Base-by-base conservation (phyloP, 2,113 vertebrate species). In the Gracilinanus agilis region DNA sequence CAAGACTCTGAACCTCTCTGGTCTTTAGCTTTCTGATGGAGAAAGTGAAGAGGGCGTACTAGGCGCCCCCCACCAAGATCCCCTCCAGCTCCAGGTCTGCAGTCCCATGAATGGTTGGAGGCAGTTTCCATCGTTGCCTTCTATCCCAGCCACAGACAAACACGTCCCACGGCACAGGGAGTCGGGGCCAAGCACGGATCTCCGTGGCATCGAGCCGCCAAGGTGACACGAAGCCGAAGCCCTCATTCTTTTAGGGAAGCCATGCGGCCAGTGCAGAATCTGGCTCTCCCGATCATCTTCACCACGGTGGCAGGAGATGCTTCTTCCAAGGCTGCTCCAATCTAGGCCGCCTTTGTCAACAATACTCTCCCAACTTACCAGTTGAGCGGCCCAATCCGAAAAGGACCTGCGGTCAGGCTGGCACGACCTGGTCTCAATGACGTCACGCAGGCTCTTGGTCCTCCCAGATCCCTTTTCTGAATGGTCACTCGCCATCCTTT, bases 201-300 rank as follows among this genome's bases (percentile, higher is more conserved):
- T 7, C n/a, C 8, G n/a, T 0, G n/a, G 19, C 7, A 21, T 40
- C 67, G 34, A 19, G 16, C 34, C 6, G 13, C 13, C 67, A 7
- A 75, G 34, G 67, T n/a, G 34, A 23, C 19, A 0, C 8, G 7
- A 40, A 23, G 0, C n/a, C 21, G 1, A 2, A 83, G 2, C 7
- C 2, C 40, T 2, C 8, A 7, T 40, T 40, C 67, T 75, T n/a
- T 21, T n/a, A n/a, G 16, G 19, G n/a, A 23, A 40, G 67, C 67
- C 3, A 7, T 40, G 40, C 34, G 40, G n/a, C 67, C 67, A 40
- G 67, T 16, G 16, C 67, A 8, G 67, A 83, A 83, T 21, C 67
- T 7, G 2, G n/a, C 61, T 40, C 67, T 40, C 34, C n/a, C 23
- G 34, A 0, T 23, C 19, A 21, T 83, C n/a, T 83, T 21, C n/a